Evolutionary conservation across 2,797 vertebrate species (phyloP).

Genomic region (Danio jaintianensis): DNA sequence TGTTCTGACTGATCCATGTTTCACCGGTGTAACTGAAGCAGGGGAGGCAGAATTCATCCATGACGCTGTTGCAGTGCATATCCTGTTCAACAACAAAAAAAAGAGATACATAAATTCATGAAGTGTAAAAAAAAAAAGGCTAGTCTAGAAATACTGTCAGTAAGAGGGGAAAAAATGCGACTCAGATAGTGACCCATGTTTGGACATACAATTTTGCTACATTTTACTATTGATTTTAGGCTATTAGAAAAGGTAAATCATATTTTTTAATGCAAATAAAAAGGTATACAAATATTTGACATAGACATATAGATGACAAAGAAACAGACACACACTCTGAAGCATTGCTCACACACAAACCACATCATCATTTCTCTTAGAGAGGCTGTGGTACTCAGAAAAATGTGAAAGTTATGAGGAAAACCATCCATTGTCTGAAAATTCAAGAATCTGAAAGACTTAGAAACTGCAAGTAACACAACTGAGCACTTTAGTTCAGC

Average conservation of each 20-base stretch:
- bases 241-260: background rate
- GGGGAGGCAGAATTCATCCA: constrained; percentile 72
- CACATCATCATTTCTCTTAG: constrained; percentile 37
- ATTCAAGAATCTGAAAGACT: background rate
- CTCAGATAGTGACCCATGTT: background rate
- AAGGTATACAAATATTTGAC: too few relatives aligned
- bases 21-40: constrained; percentile 52
- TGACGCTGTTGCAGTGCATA: constrained; percentile 75
- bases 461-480: constrained; percentile 23
- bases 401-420: constrained; percentile 4
- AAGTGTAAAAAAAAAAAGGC: background rate
- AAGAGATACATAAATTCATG: background rate
- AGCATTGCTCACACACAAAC: constrained; percentile 4
- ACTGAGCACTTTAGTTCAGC: background rate
- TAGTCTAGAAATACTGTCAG: background rate
- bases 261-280: background rate
- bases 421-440: background rate
- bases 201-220: background rate
- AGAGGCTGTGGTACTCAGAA: constrained; percentile 10
- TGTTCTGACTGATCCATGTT: constrained; percentile 50
- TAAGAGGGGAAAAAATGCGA: background rate
- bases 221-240: background rate
- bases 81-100: constrained; percentile 63
- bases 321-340: constrained; percentile 5
- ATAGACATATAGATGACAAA: background rate